Base-by-base conservation (phyloP, 2,797 vertebrate species). In the Macrochelys suwanniensis region DNA sequence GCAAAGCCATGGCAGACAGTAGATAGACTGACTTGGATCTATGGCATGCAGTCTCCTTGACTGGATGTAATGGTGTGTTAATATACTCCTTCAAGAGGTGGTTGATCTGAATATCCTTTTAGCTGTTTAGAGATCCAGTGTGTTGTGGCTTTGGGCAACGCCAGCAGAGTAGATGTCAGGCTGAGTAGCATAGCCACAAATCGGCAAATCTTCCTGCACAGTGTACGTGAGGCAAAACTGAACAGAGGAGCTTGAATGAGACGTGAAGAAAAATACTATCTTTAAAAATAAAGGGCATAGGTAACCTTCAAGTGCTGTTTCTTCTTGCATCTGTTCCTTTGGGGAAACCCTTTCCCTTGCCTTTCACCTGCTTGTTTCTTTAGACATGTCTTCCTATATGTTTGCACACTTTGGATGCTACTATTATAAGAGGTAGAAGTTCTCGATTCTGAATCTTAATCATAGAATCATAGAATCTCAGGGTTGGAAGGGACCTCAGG, bases 81-180 rank as follows among this genome's bases (percentile, higher is more conserved):
- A n/a, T 85, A 89, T 42, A 8, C 5, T 85, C 37, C 11, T 85
- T 93, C 47, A 33, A 6, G 42, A 5, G 33, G 21, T 26, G 42
- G 47, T 85, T 85, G 91, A 84, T 94, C 33, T 89, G 78, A 84
- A 89, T 71, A 53, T 87, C 61, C 56, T 92, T 94, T 54, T 54
- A 21, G 33, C 74, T 68, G 45, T 54, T 33, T 19, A 33, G 78
- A 78, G 59, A 49, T 92, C 45, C 92, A 0, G 59, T 7, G 57
- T 89, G 53, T 86, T 5, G 0, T 49, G 37, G 15, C 6, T 90
- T 83, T 92, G 90, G 61, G 76, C 90, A 11, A 25, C 80, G 0
- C 61, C 5, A 1, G 77, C 45, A 82, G 42, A 85, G 4, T 93
- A 96, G 90, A 83, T 88, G 89, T 47, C 90, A 23, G 85, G 61